phyloP scores from a whole-genome alignment of 2,888 invertebrate species.

The Cabera pusaria region DNA sequence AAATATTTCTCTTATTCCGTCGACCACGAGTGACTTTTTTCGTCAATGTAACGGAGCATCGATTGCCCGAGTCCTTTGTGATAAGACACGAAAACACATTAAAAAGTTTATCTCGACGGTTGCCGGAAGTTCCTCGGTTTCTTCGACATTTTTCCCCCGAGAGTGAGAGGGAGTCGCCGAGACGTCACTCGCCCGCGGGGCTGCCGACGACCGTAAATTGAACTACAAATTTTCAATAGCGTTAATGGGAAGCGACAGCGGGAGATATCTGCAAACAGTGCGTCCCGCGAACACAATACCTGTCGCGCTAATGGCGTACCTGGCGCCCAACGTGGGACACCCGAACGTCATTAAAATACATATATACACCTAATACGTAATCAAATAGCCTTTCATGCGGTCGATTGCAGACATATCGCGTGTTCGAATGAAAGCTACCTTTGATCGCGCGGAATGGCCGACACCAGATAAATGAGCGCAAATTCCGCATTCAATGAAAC shows the following conservation, averaged over 20 bases:
- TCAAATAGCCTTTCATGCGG: slow-evolving; percentile 14
- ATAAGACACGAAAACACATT: slow-evolving; percentile 38
- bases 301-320: slow-evolving; percentile 42
- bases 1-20: slow-evolving; percentile 34
- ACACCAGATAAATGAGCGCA: slow-evolving; percentile 35
- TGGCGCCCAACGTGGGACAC: slow-evolving; percentile 41
- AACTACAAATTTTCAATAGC: slow-evolving; percentile 16
- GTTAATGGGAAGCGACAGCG: slow-evolving; percentile 17
- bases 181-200: slow-evolving; percentile 13
- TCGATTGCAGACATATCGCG: slow-evolving; percentile 15
- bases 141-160: slow-evolving; percentile 29
- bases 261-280: slow-evolving; percentile 16
- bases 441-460: slow-evolving; percentile 29
- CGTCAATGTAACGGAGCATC: slow-evolving; percentile 30
- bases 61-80: slow-evolving; percentile 33
- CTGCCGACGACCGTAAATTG: slow-evolving; percentile 16
- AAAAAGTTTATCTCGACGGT: slow-evolving; percentile 34
- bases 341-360: slow-evolving; percentile 24
- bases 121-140: slow-evolving; percentile 29
- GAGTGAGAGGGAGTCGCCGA: slow-evolving; percentile 19
- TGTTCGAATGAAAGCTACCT: slow-evolving; percentile 30
- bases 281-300: slow-evolving; percentile 18
- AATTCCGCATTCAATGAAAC: slow-evolving; percentile 29
- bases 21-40: slow-evolving; percentile 32
- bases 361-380: slow-evolving; percentile 14